Base-by-base conservation (phyloP, 2,888 invertebrate genomes). In the Drosophila percnosoma region DNA sequence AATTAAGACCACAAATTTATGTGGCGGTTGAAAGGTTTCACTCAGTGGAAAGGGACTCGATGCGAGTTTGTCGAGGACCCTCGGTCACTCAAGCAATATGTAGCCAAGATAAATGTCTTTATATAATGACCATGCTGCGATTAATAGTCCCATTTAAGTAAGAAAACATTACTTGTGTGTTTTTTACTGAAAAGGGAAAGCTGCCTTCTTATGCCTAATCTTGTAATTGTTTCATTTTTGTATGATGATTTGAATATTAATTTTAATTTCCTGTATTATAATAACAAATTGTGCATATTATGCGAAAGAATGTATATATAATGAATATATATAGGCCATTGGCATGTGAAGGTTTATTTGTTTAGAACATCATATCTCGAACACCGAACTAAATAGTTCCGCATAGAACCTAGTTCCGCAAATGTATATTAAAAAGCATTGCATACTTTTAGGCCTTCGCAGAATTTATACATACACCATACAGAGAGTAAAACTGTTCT, bases 1-100 rank as follows among this genome's bases (percentile, higher is more conserved):
- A 86, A 86, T 86, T 77, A 83, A 67, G 75, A 72, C 69, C 80
- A 63, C 79, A 81, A 83, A 86, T 79, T 86, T 83, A 85, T 86
- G 83, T 72, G 72, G 68, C 53, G 59, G 75, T 55, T 52, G 58
- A 61, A 54, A 45, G 42, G 38, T 57, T 59, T 51, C 57, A 64
- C 49, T 34, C 40, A 51, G 27, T 52, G 38, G 21, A 45, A 21
- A 10, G 27, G 33, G 54, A 21, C 4, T 42, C 55, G 36, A 58
- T 36, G 45, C 36, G 27, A 36, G 51, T 40, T 57, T 64, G 33
- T 48, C 55, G 15, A 40, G n/a, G 52, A 36, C 62, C 49, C 31
- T 36, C 31, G 34, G n/a, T 29, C 29, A n/a, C 29, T n/a, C 4
- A 29, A 53, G 24, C 42, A 52, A 45, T 52, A 53, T 53, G 21